A percentile compares a stretch with the other conserved stretches of the same genome.
Evolutionary conservation across 2,888 invertebrate species (phyloP).

Genomic region (Cerastoderma edule): DNA sequence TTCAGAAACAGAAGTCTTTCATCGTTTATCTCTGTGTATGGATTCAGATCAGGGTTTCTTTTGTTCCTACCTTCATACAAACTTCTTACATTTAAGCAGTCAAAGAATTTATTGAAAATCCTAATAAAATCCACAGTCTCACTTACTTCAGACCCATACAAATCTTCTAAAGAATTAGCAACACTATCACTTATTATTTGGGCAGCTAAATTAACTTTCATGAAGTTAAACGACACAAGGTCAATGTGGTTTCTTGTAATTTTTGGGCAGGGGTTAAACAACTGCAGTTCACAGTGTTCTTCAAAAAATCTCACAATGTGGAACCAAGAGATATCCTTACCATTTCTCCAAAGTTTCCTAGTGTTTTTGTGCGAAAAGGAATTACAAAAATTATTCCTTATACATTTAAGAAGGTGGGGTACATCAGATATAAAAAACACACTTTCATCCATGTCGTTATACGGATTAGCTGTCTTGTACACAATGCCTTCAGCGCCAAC

Average conservation of each 20-base stretch:
- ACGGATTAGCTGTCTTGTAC: background rate
- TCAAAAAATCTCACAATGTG: constrained; percentile 41
- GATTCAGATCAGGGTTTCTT: constrained; percentile 17
- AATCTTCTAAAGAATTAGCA: constrained; percentile 36
- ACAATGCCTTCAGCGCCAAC: background rate
- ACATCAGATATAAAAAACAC: constrained; percentile 6
- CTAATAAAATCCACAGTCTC: constrained; percentile 2
- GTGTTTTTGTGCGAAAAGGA: constrained; percentile 12
- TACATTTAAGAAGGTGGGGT: constrained; percentile 9
- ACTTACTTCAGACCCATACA: constrained; percentile 16
- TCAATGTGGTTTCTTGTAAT: constrained; percentile 37
- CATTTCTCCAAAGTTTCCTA: constrained; percentile 6
- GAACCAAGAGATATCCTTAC: constrained; percentile 17
- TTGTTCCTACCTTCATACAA: constrained; percentile 22
- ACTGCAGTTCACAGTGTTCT: constrained; percentile 35
- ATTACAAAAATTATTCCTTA: constrained; percentile 9
- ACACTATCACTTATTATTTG: constrained; percentile 39
- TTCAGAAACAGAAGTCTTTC: background rate
- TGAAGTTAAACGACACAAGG: constrained; percentile 25
- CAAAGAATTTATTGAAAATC: constrained; percentile 20
- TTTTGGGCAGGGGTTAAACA: constrained; percentile 45
- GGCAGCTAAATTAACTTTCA: constrained; percentile 44
- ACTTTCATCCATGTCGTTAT: background rate
- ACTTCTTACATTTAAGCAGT: constrained; percentile 30
- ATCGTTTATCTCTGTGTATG: background rate